phyloP scores from a whole-genome alignment of 1,140 invertebrate species.

The Camponotus floridanus region DNA sequence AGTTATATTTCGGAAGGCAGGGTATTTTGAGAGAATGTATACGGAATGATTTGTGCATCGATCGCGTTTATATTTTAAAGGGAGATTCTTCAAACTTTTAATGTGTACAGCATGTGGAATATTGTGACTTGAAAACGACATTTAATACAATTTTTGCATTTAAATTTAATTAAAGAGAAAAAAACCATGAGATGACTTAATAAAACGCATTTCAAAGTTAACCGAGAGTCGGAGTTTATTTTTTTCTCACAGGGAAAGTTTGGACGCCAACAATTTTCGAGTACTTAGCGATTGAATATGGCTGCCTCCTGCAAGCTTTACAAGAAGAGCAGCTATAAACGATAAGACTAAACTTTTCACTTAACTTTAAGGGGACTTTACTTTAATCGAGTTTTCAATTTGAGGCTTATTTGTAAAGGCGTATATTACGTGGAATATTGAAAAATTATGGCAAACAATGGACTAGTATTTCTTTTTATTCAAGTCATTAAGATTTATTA shows the following conservation, averaged over 20 bases:
- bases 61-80: constrained; percentile 18
- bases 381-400: constrained; percentile 20
- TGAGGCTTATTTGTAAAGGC: background rate
- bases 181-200: background rate
- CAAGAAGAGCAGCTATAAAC: background rate
- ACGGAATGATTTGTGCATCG: background rate
- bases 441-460: background rate
- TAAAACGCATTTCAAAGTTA: background rate
- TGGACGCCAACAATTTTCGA: background rate
- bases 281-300: constrained; percentile 27
- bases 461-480: background rate
- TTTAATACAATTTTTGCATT: background rate
- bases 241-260: background rate
- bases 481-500: constrained; percentile 7
- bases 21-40: constrained; percentile 13
- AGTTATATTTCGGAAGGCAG: background rate
- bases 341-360: constrained; percentile 36
- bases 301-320: background rate
- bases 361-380: background rate
- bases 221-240: background rate
- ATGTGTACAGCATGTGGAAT: no score
- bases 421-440: background rate
- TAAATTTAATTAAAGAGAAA: background rate
- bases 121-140: background rate
- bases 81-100: background rate